Percentiles rank a stretch among this genome's conserved stretches.
These are phyloP conservation scores for Microcaecilia unicolor DNA, from an alignment of 2,797 vertebrate species.

Conservation along the genomic window DNA sequence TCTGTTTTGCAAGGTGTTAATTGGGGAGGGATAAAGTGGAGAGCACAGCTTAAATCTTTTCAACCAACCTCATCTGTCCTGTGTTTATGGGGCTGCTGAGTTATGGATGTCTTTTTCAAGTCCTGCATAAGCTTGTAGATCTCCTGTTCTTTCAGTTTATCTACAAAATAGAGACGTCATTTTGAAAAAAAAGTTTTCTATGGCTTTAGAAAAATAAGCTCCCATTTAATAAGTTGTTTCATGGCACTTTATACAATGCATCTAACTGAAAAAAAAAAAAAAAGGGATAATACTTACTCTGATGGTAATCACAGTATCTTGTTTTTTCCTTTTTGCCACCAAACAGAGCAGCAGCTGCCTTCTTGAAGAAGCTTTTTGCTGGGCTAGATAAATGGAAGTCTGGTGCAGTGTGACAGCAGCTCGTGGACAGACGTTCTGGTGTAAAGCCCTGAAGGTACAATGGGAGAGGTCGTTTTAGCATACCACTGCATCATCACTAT, in stretches of 20 bases:
- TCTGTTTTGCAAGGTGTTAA: too few species aligned
- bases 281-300: slow-evolving; percentile 85
- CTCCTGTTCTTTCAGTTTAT: slow-evolving; percentile 88
- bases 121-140: slow-evolving; percentile 93
- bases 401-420: slow-evolving; percentile 87
- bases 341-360: slow-evolving; percentile 92
- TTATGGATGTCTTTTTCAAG: slow-evolving; percentile 81
- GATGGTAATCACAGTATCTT: slow-evolving; percentile 85
- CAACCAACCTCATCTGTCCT: slow-evolving; percentile 67
- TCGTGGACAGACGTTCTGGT: slow-evolving; percentile 82
- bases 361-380: slow-evolving; percentile 95
- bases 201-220: too few species aligned
- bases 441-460: slow-evolving; percentile 76
- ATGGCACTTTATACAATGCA: too few species aligned
- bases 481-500: too few species aligned
- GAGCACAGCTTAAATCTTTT: not conserved
- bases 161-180: slow-evolving; percentile 40
- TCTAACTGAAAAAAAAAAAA: too few species aligned
- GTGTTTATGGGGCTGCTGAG: slow-evolving; percentile 69
- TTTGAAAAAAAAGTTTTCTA: too few species aligned
- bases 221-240: too few species aligned
- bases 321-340: slow-evolving; percentile 93
- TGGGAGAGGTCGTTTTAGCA: not conserved
- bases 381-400: slow-evolving; percentile 95
- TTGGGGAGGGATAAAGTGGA: too few species aligned